Conservation (phyloP, 2,797 vertebrate genomes). For the Loriculus beryllinus region DNA sequence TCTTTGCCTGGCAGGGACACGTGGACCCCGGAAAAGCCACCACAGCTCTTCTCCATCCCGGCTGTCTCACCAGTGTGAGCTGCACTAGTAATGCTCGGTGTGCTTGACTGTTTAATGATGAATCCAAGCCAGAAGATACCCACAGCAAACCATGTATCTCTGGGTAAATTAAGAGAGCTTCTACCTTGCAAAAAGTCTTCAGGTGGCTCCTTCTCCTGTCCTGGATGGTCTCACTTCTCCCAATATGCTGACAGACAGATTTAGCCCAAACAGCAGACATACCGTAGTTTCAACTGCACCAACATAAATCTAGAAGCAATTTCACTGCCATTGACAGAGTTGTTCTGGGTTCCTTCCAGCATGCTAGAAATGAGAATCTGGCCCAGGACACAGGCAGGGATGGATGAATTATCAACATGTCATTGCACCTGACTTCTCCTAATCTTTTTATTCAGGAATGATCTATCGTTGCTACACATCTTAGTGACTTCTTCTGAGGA, state of each 20-base stretch:
- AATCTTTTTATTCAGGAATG: not conserved
- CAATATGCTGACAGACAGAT: not conserved
- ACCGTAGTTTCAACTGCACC: not conserved
- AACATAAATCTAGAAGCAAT: not conserved
- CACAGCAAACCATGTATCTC: not conserved
- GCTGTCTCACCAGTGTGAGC: not conserved
- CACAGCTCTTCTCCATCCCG: fast-evolving
- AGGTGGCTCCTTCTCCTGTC: not conserved
- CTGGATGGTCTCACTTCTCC: not conserved
- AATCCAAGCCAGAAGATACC: not conserved
- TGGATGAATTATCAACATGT: not conserved
- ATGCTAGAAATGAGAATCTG: not conserved
- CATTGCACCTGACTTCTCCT: not conserved
- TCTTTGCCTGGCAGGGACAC: not conserved
- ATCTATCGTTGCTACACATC: not conserved
- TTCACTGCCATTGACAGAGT: not conserved
- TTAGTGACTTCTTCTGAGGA: not conserved
- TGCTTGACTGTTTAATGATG: not conserved
- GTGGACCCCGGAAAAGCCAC: not conserved
- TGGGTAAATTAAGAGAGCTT: not conserved
- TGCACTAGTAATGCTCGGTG: not conserved
- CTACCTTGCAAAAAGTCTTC: not conserved
- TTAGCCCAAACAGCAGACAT: not conserved
- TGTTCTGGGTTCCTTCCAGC: not conserved
- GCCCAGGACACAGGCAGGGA: not conserved